These are phyloP conservation scores for Caenorhabditis becei DNA, from an alignment of 2,888 invertebrate genomes.

Conservation along the genomic window DNA sequence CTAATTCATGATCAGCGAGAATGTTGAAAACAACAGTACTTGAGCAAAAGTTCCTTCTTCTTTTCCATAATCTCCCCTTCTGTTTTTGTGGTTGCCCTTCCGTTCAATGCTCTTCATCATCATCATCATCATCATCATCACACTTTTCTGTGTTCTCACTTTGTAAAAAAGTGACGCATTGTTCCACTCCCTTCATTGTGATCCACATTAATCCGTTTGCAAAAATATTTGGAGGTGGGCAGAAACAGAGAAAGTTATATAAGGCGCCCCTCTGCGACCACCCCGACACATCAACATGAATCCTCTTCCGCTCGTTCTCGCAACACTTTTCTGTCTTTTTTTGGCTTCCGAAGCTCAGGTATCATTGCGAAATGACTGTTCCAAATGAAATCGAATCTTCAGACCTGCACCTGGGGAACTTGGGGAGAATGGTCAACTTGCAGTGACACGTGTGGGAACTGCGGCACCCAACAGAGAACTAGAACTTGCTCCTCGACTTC, in stretches of 20 bases:
- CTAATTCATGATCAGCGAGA: background rate
- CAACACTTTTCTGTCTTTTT: constrained; percentile 16
- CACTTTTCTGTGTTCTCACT: constrained; percentile 1
- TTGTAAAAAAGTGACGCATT: background rate
- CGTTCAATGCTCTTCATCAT: background rate
- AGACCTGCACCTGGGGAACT: constrained; percentile 63
- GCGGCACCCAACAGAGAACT: constrained; percentile 66
- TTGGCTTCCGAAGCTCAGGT: constrained; percentile 35
- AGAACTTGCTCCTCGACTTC: constrained; percentile 40
- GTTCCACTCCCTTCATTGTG: constrained; percentile 46
- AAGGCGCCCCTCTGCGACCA: background rate
- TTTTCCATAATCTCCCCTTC: constrained; percentile 13
- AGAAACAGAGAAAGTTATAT: constrained; percentile 35
- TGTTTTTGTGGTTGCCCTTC: background rate
- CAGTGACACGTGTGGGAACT: constrained; percentile 72
- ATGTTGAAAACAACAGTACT: background rate
- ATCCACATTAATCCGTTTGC: constrained; percentile 59
- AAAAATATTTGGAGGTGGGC: constrained; percentile 54
- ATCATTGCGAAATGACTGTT: background rate
- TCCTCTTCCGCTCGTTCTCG: constrained; percentile 22
- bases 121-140: background rate
- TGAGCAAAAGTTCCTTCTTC: background rate
- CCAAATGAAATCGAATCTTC: background rate
- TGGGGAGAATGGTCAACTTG: constrained; percentile 73
- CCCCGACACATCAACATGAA: constrained; percentile 44